phyloP scores from a whole-genome alignment of 2,888 invertebrate species.

The Drosophila prostipennis region DNA sequence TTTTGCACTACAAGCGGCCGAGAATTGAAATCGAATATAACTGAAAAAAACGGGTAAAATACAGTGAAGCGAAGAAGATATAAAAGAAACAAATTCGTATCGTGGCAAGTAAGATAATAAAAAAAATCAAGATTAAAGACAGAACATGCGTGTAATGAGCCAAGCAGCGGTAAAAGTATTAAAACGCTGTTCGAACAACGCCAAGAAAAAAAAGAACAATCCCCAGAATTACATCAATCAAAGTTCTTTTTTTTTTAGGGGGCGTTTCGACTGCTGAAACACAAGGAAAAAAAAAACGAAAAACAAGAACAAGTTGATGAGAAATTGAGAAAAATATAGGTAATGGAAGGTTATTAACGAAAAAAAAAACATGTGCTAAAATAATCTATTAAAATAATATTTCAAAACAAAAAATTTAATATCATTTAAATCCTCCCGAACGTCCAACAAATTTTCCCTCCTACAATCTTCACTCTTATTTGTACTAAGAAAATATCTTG shows the following conservation, averaged over 20 bases:
- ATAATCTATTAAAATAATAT: not conserved
- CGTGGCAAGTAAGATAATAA: conserved; percentile 14
- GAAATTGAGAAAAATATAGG: not conserved
- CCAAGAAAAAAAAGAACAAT: conserved; percentile 8
- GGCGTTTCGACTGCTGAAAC: conserved; percentile 6
- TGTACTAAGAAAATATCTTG: not conserved
- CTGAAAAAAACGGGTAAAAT: not conserved
- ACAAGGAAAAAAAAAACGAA: conserved; percentile 4
- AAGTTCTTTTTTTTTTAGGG: conserved; percentile 14
- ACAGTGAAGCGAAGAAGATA: conserved; percentile 10
- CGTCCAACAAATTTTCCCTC: not conserved
- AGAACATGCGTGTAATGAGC: conserved; percentile 63
- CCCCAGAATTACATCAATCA: conserved; percentile 21
- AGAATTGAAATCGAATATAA: conserved; percentile 21
- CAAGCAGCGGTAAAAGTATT: conserved; percentile 63
- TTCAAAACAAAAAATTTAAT: no score
- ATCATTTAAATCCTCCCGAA: not conserved
- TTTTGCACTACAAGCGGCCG: conserved; percentile 18
- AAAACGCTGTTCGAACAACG: conserved; percentile 18
- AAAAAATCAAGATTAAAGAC: conserved; percentile 35
- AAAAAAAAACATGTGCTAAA: no score
- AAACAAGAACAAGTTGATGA: not conserved
- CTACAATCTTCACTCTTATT: not conserved
- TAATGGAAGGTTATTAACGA: not conserved
- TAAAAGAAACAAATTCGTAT: not conserved